Conservation (phyloP, 2,888 invertebrate genomes). For the Pteria penguin region DNA sequence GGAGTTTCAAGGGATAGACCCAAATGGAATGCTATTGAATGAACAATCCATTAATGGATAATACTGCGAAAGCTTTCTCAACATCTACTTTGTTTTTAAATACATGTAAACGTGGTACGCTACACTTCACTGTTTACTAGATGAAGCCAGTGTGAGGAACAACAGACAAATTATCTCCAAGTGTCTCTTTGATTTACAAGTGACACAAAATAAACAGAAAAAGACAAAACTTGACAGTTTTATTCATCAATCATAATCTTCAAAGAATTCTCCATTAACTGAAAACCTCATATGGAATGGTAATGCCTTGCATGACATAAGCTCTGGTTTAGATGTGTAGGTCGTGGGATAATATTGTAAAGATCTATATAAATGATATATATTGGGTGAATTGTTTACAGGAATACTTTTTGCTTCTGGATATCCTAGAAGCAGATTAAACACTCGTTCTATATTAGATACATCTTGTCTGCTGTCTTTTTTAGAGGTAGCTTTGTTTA, state of each 20-base stretch:
- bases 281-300: constrained; percentile 89
- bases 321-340: constrained; percentile 75
- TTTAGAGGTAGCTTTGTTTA: not conserved
- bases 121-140: too few species aligned
- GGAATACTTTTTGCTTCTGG: not conserved
- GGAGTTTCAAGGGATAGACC: too few species aligned
- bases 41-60: too few species aligned
- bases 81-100: too few species aligned
- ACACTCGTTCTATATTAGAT: constrained; percentile 21
- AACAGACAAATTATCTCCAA: too few species aligned
- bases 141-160: too few species aligned
- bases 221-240: too few species aligned
- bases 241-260: constrained; percentile 32
- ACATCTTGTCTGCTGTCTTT: not conserved
- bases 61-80: too few species aligned
- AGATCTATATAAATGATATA: constrained; percentile 48
- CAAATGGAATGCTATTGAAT: too few species aligned
- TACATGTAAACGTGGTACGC: too few species aligned
- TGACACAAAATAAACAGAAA: too few species aligned
- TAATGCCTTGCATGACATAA: constrained; percentile 89
- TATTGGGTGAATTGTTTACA: constrained; percentile 37
- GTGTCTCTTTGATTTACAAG: too few species aligned
- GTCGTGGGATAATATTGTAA: constrained; percentile 61
- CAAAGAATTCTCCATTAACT: constrained; percentile 88
- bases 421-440: constrained; percentile 12